Evolutionary conservation across 2,888 invertebrate species (phyloP).

Genomic region (Leptinotarsa tumamoca): DNA sequence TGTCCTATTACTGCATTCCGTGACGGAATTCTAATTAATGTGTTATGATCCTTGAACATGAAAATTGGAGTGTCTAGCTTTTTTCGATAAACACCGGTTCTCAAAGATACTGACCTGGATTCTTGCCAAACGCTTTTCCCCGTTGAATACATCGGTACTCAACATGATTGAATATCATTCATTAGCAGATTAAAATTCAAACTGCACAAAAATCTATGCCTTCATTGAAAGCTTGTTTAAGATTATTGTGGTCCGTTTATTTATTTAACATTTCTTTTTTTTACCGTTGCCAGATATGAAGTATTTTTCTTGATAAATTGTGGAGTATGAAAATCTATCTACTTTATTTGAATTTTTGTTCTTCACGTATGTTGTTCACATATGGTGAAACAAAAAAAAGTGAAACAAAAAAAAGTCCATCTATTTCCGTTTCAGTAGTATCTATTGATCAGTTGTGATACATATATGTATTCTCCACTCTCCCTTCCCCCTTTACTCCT

Average conservation of each 20-base stretch:
- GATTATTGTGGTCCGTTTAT: not conserved
- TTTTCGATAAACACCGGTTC: constrained; percentile 14
- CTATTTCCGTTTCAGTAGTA: too few species aligned
- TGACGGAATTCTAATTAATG: not conserved
- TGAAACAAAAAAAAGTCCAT: too few species aligned
- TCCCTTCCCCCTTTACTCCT: too few species aligned
- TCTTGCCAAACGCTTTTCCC: constrained; percentile 14
- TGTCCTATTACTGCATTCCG: not conserved
- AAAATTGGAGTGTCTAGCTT: not conserved
- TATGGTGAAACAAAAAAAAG: too few species aligned
- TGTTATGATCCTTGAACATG: constrained; percentile 5
- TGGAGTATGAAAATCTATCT: too few species aligned
- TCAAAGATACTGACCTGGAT: constrained; percentile 23
- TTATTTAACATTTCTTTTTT: not conserved
- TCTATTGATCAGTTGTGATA: too few species aligned
- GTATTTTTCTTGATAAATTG: too few species aligned
- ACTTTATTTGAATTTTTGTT: too few species aligned
- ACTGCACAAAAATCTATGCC: not conserved
- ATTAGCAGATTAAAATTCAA: constrained; percentile 4
- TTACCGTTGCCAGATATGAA: not conserved
- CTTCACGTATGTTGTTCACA: too few species aligned
- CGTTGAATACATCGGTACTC: constrained; percentile 18
- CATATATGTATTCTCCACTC: too few species aligned
- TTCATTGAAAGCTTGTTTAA: not conserved
- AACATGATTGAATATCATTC: constrained; percentile 25